Evolutionary conservation across 2,113 vertebrate genomes (phyloP).

Genomic region (Passer montanus): DNA sequence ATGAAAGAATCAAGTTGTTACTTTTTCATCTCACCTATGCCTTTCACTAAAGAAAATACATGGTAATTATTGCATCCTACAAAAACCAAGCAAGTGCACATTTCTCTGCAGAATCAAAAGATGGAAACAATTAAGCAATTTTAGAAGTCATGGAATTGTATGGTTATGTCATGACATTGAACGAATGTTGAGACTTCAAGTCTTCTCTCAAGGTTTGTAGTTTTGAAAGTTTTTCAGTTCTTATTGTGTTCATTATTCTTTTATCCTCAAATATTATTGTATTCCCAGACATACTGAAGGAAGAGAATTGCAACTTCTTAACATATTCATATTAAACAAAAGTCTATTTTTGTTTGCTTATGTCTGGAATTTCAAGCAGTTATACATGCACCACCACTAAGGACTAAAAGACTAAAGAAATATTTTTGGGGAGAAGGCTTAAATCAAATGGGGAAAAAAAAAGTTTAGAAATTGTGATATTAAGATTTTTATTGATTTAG

Average conservation of each 20-base stretch:
- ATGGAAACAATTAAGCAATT: background rate
- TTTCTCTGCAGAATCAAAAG: background rate
- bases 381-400: background rate
- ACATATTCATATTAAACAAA: background rate
- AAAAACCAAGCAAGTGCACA: background rate
- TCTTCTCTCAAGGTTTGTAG: background rate
- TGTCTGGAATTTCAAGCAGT: background rate
- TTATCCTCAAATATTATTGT: background rate
- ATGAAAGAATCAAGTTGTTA: background rate
- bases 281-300: background rate
- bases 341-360: background rate
- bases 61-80: background rate
- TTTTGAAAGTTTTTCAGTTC: background rate
- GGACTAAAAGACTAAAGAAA: background rate
- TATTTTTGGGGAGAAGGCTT: background rate
- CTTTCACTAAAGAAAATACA: background rate
- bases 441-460: background rate
- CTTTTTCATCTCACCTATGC: background rate
- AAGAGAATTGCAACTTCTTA: background rate
- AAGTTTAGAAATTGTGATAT: background rate
- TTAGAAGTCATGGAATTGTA: background rate
- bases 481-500: background rate
- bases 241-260: background rate
- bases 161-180: background rate
- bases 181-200: background rate